Percentiles rank a stretch among this genome's conserved stretches.
Evolutionary conservation across 1,140 invertebrate genomes (phyloP).

Genomic region (Centruroides sculpturatus): DNA sequence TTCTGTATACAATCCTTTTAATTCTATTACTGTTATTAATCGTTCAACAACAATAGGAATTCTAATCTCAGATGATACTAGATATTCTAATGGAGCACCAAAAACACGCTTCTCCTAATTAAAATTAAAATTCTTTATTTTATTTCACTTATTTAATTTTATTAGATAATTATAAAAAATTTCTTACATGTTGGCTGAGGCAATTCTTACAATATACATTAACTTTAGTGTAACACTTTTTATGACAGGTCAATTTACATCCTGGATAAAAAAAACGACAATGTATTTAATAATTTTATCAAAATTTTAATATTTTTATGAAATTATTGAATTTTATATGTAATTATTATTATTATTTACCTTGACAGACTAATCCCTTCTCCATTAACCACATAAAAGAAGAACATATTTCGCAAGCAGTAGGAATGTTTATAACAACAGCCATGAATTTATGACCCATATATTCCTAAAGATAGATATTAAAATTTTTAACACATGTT

Average conservation of each 20-base stretch:
- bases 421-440: constrained; percentile 89
- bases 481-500: no score
- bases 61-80: constrained; percentile 42
- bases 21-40: constrained; percentile 77
- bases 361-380: constrained; percentile 65
- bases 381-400: constrained; percentile 92
- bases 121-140: no score
- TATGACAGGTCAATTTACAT: constrained; percentile 87
- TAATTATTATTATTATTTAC: no score
- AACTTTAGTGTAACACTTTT: constrained; percentile 71
- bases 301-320: background rate
- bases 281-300: constrained; percentile 8
- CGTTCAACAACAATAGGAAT: constrained; percentile 74
- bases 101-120: constrained; percentile 44
- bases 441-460: constrained; percentile 71
- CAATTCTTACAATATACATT: constrained; percentile 33
- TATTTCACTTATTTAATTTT: no score
- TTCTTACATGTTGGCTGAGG: constrained; percentile 14
- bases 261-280: constrained; percentile 40
- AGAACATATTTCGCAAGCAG: constrained; percentile 87
- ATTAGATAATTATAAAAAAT: no score
- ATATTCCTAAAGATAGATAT: background rate
- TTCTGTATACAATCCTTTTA: constrained; percentile 78
- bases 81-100: constrained; percentile 51
- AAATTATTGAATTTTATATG: constrained; percentile 20